Conservation (phyloP, 2,888 invertebrate species). For the Epinotia ramella region DNA sequence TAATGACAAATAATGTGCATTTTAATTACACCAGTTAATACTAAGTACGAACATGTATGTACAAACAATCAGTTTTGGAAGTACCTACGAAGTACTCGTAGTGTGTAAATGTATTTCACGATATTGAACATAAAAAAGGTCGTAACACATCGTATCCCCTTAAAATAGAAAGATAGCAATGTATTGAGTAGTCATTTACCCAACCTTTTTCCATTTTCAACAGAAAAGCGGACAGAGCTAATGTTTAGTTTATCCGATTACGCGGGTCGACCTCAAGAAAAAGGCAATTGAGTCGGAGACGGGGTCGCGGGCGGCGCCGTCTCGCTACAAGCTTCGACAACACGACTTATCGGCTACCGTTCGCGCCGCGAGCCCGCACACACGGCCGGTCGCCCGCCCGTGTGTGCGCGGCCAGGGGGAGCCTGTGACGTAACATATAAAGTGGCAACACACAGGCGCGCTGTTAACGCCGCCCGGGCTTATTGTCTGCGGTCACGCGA, state of each 20-base stretch:
- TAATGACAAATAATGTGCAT: neutral
- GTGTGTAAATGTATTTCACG: neutral
- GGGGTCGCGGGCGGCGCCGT: slow-evolving; percentile 65
- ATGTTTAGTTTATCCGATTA: slow-evolving; percentile 81
- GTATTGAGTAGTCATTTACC: slow-evolving; percentile 59
- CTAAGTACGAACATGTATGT: neutral
- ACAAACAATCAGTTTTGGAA: neutral
- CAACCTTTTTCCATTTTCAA: slow-evolving; percentile 70
- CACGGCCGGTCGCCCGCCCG: slow-evolving; percentile 21
- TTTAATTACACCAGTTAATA: neutral
- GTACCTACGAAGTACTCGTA: neutral
- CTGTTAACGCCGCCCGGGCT: slow-evolving; percentile 84
- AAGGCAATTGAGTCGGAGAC: slow-evolving; percentile 76
- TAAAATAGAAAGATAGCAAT: slow-evolving; percentile 39
- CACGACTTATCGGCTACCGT: slow-evolving; percentile 70
- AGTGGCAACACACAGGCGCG: slow-evolving; percentile 85
- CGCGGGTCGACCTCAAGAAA: slow-evolving; percentile 78
- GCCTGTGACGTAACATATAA: slow-evolving; percentile 80
- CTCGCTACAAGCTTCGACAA: slow-evolving; percentile 70
- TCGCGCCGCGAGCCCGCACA: slow-evolving; percentile 48
- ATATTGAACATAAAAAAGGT: slow-evolving; percentile 3
- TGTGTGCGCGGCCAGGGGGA: slow-evolving; percentile 48
- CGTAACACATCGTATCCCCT: slow-evolving; percentile 7
- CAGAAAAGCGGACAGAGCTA: slow-evolving; percentile 75
- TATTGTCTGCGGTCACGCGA: slow-evolving; percentile 86